Evolutionary conservation across 2,113 vertebrate species (phyloP), one percentile per base, ranked within the genome.

Genomic region (Xenotilapia flavipinnis): DNA sequence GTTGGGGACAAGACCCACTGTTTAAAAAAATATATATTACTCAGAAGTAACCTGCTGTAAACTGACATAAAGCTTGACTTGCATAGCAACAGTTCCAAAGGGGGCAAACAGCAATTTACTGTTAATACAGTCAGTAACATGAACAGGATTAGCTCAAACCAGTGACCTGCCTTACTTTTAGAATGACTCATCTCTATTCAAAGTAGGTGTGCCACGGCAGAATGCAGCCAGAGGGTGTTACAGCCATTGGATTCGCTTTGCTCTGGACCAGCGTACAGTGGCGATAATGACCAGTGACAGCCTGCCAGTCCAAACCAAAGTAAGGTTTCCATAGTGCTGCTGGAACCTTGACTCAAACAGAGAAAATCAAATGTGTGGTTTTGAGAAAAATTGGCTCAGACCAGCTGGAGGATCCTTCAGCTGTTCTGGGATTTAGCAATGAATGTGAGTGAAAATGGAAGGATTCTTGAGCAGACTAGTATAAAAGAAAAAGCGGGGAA

Each of bases 221-320:
- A 73, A 60, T n/a, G 86, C 60, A 28, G 81, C 45, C 56, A 58
- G 36, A 58, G 14, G 51, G 45, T 21, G 31, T 87, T 81, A 82
- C 5, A 84, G 42, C 28, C 19, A 54, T 26, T 65, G 84, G 83
- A 79, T 55, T 55, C 11, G 70, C 70, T 85, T 58, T 12, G 60
- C 70, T 88, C 51, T 9, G 70, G 28, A 86, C 80, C 33, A 28
- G 36, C 45, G 58, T 49, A 15, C 62, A 85, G 87, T 17, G 36
- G 86, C 62, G 83, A 89, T 93, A 89, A 93, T 86, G 83, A 89
- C 62, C 40, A 38, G 90, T 90, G 86, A 93, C 79, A 6, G 82
- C n/a, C 54, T 88, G 89, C 91, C 89, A 92, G 90, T 79, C 75
- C 85, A 91, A 91, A 93, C 83, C 68, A 49, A 89, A 87, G 54